Evolutionary conservation across 2,113 vertebrate genomes (phyloP).

Genomic region (Plestiodon gilberti): DNA sequence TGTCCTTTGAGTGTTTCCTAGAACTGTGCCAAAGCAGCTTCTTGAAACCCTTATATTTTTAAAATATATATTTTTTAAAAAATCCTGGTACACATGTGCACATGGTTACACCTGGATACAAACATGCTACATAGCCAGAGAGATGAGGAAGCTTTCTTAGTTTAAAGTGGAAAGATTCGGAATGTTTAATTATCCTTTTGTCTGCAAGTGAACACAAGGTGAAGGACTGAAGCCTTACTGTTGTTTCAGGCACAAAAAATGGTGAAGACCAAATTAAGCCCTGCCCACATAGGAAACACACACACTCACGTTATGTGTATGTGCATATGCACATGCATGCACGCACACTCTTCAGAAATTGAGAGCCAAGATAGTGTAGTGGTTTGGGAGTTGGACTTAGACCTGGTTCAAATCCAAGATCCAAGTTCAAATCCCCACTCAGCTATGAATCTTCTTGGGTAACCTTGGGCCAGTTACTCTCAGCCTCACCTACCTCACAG

Average conservation of each 20-base stretch:
- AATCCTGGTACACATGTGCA: background rate
- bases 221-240: background rate
- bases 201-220: background rate
- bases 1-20: too few species aligned
- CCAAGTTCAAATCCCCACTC: too few species aligned
- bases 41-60: background rate
- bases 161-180: too few species aligned
- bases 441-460: too few species aligned
- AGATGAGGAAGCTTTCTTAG: too few species aligned
- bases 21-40: background rate
- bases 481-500: too few species aligned
- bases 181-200: slow-evolving; percentile 8
- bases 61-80: background rate
- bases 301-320: too few species aligned
- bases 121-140: accelerated
- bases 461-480: too few species aligned
- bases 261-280: background rate
- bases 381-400: too few species aligned
- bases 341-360: background rate
- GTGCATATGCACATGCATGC: background rate
- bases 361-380: too few species aligned
- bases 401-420: too few species aligned
- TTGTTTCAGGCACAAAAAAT: background rate
- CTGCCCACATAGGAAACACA: background rate
- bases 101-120: accelerated